A percentile compares a stretch with the other conserved stretches of the same genome.
Conservation (phyloP, 2,888 invertebrate genomes). For the Venusia cambrica region DNA sequence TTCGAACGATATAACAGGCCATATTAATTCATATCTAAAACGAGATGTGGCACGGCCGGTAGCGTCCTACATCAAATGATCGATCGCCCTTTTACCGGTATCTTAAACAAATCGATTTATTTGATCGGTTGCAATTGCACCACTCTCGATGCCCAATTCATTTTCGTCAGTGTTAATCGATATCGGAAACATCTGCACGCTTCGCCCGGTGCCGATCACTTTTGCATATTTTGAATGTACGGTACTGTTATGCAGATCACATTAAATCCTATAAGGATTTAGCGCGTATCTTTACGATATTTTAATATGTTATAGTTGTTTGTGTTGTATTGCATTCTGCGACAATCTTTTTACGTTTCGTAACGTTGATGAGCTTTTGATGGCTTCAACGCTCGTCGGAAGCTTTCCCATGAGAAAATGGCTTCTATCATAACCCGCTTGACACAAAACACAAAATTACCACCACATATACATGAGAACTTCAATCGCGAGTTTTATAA, state of each 20-base stretch:
- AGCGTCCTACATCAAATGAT: conserved; percentile 50
- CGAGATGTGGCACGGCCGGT: conserved; percentile 45
- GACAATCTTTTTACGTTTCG: conserved; percentile 1
- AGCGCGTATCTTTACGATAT: conserved; percentile 2
- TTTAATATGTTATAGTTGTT: conserved; percentile 5
- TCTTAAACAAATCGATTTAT: conserved; percentile 59
- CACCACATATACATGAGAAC: conserved; percentile 33
- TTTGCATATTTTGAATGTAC: conserved; percentile 36
- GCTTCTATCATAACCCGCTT: conserved; percentile 23
- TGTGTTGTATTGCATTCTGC: not conserved
- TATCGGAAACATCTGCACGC: conserved; percentile 35
- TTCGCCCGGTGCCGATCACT: conserved; percentile 40
- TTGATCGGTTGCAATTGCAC: conserved; percentile 50
- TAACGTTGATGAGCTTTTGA: conserved; percentile 47
- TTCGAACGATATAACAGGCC: conserved; percentile 32
- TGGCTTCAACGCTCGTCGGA: conserved; percentile 34
- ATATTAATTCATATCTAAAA: conserved; percentile 45
- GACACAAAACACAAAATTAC: conserved; percentile 24
- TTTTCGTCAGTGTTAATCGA: conserved; percentile 44
- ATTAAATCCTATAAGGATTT: no score
- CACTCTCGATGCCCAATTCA: conserved; percentile 39
- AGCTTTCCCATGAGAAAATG: conserved; percentile 46
- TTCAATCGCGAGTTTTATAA: conserved; percentile 41
- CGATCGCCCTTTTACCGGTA: conserved; percentile 53
- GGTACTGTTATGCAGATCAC: no score